Base-by-base conservation (phyloP, 2,797 vertebrate genomes). In the Coregonus suidteri region DNA sequence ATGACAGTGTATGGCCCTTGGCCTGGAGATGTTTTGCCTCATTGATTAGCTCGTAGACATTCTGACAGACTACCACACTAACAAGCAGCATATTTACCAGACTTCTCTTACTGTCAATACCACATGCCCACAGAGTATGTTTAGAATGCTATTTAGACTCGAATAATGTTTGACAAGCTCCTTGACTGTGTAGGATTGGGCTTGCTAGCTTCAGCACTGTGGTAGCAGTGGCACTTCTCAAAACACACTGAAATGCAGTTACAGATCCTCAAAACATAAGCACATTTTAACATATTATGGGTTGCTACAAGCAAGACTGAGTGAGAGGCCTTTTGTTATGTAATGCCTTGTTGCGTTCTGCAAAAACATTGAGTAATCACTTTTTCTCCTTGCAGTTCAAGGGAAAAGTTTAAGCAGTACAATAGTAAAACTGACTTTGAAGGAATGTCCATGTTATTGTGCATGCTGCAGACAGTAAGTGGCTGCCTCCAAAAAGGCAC, bases 301-400 rank as follows among this genome's bases (percentile, higher is more conserved):
- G 20, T 25, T 64, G 9, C 59, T 25, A 54, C 69, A 81, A 88
- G 83, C 76, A 59, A 69, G 80, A 86, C 79, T 89, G 83, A 87
- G 9, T 47, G 9, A 47, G 41, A 2, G 41, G 41, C 41, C 9
- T 47, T 47, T 47, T 47, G 41, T 47, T 47, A 47, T 9, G 9
- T 47, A 47, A 47, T 47, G 41, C 41, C 41, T 47, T 3, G 9
- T 47, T 47, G 41, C 9, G 9, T 47, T 47, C 41, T 47, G 41
- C 9, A 47, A 11, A 47, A 47, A 47, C 41, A 7, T 47, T 47
- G 41, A 47, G 41, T 47, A 47, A 9, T 2, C 41, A 13, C 9
- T 47, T 47, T 47, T 47, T 47, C 9, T 47, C 9, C 41, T 47
- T 47, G 31, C 31, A 13, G 41, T 47, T 47, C 41, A 47, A 47